A percentile compares a stretch with the other conserved stretches of the same genome.
phyloP scores from a whole-genome alignment of 2,113 vertebrate genomes.

The Petrocephalus microphthalmus region DNA sequence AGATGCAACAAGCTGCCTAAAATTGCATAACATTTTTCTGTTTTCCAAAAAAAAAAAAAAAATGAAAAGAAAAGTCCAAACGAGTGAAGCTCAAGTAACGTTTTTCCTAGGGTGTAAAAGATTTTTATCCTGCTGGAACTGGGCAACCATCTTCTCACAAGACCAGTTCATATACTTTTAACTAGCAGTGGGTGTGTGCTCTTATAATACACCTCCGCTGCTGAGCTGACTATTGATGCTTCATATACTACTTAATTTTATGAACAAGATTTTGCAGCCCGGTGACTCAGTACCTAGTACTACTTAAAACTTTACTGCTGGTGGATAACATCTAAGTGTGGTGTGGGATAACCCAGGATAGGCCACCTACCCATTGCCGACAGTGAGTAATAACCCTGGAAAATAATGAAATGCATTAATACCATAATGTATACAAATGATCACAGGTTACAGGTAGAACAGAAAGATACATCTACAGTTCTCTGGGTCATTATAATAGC shows the following conservation, averaged over 20 bases:
- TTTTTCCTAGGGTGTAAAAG: background rate
- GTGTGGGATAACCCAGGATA: background rate
- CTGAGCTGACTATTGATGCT: background rate
- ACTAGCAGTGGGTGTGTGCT: background rate
- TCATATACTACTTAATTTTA: background rate
- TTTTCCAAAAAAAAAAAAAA: background rate
- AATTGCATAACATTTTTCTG: background rate
- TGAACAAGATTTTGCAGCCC: background rate
- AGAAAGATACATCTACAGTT: background rate
- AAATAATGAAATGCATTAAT: background rate
- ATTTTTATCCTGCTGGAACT: background rate
- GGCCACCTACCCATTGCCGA: background rate
- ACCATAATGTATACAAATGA: background rate
- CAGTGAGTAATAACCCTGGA: background rate
- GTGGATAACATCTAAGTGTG: background rate
- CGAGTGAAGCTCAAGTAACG: background rate
- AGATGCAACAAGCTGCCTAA: background rate
- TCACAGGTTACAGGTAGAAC: background rate
- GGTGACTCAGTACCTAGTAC: background rate
- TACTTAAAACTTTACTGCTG: background rate
- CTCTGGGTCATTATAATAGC: background rate
- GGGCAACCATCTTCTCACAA: background rate
- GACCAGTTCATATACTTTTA: background rate
- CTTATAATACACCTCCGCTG: background rate
- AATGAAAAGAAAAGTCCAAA: background rate